phyloP scores from a whole-genome alignment of 2,113 vertebrate genomes.

The Lates calcarifer region DNA sequence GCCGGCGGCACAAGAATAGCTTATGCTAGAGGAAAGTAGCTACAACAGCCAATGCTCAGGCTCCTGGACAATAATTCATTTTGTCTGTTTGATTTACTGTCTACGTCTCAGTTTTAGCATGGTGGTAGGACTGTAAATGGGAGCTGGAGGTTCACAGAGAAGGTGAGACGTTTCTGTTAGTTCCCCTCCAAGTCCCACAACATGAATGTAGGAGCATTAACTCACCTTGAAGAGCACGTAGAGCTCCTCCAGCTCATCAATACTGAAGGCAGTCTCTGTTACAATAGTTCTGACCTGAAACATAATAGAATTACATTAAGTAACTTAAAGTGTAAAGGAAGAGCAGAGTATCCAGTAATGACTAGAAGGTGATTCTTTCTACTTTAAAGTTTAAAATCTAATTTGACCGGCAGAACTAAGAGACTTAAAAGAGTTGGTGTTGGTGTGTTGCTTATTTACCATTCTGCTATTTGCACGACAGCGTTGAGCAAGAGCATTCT shows the following conservation, averaged over 20 bases:
- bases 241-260: conserved; percentile 95
- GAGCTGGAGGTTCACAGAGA: not conserved
- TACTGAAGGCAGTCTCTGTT: conserved; percentile 95
- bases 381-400: conserved; percentile 4
- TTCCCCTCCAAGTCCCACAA: not conserved
- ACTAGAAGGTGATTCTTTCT: not conserved
- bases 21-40: not conserved
- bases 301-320: conserved; percentile 7
- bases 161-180: not conserved
- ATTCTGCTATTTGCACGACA: not conserved
- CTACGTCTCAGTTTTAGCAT: not conserved
- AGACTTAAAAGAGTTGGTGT: not conserved
- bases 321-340: not conserved
- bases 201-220: not conserved
- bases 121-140: not conserved
- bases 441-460: not conserved
- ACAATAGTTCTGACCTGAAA: conserved; percentile 95
- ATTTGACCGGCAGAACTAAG: not conserved
- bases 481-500: not conserved
- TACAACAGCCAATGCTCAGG: not conserved
- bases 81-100: not conserved
- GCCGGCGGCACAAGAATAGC: not conserved
- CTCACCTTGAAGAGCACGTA: conserved; percentile 97
- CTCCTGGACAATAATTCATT: not conserved
- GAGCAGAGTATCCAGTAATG: not conserved